phyloP scores from a whole-genome alignment of 2,888 invertebrate species.

The Lochmaea crataegi region DNA sequence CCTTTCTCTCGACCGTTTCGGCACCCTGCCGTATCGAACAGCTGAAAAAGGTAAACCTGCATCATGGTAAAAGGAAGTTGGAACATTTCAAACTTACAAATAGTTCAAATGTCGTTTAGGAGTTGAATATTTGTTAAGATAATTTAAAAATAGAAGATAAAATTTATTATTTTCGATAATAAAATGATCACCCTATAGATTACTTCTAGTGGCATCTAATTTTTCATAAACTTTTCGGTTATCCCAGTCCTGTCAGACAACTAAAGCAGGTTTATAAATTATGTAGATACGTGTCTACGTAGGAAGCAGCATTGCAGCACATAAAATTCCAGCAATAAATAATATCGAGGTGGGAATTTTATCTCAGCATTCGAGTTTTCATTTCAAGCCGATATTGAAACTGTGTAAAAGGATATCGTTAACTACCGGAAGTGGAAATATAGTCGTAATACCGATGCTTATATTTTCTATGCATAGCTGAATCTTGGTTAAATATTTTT shows the following conservation, averaged over 20 bases:
- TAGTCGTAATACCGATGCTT: neutral
- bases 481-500: too few species aligned
- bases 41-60: constrained; percentile 70
- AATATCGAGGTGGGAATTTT: neutral
- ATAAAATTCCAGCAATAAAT: neutral
- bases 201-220: neutral
- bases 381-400: neutral
- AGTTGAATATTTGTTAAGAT: neutral
- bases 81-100: constrained; percentile 36
- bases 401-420: neutral
- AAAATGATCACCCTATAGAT: neutral
- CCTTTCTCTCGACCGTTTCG: constrained; percentile 90
- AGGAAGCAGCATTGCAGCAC: neutral
- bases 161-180: too few species aligned
- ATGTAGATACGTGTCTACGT: neutral
- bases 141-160: too few species aligned
- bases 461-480: neutral
- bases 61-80: constrained; percentile 7
- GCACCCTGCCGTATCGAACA: constrained; percentile 95
- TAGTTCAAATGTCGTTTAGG: neutral
- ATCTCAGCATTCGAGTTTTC: neutral
- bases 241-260: neutral
- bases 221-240: neutral
- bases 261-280: neutral
- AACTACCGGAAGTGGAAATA: neutral